phyloP scores from a whole-genome alignment of 2,888 invertebrate species.

The Epinotia brunnichana region DNA sequence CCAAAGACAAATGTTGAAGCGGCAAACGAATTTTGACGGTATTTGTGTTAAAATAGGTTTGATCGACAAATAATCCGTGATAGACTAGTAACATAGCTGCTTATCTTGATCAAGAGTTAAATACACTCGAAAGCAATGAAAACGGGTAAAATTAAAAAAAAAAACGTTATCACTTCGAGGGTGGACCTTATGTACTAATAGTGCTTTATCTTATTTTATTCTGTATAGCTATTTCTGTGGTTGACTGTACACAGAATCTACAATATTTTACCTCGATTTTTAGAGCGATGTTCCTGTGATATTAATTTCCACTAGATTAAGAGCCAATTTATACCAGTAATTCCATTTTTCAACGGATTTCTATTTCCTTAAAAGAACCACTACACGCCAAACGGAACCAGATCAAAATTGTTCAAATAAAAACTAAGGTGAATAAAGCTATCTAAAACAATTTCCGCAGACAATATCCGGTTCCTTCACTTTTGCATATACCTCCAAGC shows the following conservation, averaged over 20 bases:
- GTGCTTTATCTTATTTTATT: too few relatives aligned
- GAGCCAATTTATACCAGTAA: background rate
- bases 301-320: background rate
- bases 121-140: too few relatives aligned
- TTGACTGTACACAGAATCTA: background rate
- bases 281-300: background rate
- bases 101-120: too few relatives aligned
- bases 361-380: conserved; percentile 36
- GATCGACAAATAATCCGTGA: too few relatives aligned
- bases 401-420: conserved; percentile 33
- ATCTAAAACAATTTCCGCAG: conserved; percentile 72
- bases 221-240: background rate
- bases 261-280: background rate
- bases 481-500: conserved; percentile 50
- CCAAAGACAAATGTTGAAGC: too few relatives aligned
- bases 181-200: too few relatives aligned
- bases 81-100: too few relatives aligned
- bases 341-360: background rate
- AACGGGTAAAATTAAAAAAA: too few relatives aligned
- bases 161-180: too few relatives aligned
- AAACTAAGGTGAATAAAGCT: conserved; percentile 51
- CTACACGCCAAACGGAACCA: conserved; percentile 40
- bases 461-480: conserved; percentile 66
- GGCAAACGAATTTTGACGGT: too few relatives aligned
- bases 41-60: too few relatives aligned